A percentile compares a stretch with the other conserved stretches of the same genome.
Conservation (phyloP, 2,113 vertebrate species). For the Notechis scutatus region DNA sequence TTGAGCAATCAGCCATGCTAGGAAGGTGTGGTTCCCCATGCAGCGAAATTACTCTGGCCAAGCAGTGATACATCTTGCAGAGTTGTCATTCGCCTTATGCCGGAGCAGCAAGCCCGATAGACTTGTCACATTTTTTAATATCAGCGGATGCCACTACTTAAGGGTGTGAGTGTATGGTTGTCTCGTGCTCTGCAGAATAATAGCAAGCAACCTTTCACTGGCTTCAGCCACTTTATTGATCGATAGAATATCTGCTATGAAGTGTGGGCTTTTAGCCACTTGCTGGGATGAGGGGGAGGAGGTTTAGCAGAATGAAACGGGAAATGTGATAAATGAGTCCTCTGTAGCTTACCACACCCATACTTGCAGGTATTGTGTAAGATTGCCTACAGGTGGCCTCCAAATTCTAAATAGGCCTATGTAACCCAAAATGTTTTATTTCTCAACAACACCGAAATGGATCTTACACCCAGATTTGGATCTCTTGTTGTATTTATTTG, state of each 20-base stretch:
- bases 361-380: neutral
- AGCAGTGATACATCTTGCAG: constrained; percentile 15
- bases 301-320: neutral
- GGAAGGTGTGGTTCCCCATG: constrained; percentile 45
- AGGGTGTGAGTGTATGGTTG: constrained; percentile 6
- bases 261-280: neutral
- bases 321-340: neutral
- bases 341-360: neutral
- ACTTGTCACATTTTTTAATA: constrained; percentile 28
- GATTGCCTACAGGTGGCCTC: neutral
- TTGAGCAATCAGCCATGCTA: constrained; percentile 56
- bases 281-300: neutral
- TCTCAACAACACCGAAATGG: neutral
- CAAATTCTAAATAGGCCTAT: neutral
- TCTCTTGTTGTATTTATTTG: neutral
- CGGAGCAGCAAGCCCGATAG: constrained; percentile 28
- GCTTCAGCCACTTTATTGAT: neutral
- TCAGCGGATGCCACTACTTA: constrained; percentile 9
- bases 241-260: neutral
- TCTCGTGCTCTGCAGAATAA: neutral
- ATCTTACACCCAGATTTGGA: neutral
- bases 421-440: neutral
- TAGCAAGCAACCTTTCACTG: neutral
- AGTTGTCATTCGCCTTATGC: constrained; percentile 17
- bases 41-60: neutral